Evolutionary conservation across 2,888 invertebrate genomes (phyloP).

Genomic region (Drosophila mimica): DNA sequence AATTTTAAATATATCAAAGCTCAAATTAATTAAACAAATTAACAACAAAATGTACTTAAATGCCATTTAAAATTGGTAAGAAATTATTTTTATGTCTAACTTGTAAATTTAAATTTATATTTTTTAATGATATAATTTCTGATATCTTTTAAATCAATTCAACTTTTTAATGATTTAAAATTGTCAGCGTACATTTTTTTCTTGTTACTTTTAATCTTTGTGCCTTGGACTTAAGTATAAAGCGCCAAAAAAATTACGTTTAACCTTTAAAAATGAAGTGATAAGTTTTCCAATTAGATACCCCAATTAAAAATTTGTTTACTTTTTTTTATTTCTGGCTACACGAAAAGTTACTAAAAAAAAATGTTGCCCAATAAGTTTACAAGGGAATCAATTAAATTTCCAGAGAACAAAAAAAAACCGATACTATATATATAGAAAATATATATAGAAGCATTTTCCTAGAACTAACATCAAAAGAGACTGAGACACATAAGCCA

Average conservation of each 20-base stretch:
- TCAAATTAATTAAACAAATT: background rate
- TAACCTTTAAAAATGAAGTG: background rate
- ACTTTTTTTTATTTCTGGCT: background rate
- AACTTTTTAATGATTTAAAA: background rate
- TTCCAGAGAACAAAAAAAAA: conserved; percentile 7
- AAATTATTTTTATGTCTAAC: background rate
- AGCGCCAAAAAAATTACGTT: background rate
- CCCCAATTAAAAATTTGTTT: background rate
- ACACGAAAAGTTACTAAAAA: background rate
- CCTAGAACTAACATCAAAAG: conserved; percentile 7
- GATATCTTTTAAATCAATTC: background rate
- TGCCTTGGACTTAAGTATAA: no score
- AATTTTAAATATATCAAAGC: no score
- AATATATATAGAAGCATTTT: conserved; percentile 4
- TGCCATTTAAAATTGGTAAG: background rate
- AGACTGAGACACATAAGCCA: background rate
- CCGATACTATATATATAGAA: background rate
- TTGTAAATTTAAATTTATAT: background rate
- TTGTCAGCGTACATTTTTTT: no score
- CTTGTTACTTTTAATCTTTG: no score
- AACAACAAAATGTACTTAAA: background rate
- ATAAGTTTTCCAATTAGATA: background rate
- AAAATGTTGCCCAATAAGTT: conserved; percentile 3
- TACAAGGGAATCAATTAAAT: conserved; percentile 9
- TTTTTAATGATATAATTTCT: background rate